These are phyloP conservation scores for cattle (Bos taurus) DNA, from an alignment of 2,113 vertebrate genomes.

Conservation along the genomic window DNA sequence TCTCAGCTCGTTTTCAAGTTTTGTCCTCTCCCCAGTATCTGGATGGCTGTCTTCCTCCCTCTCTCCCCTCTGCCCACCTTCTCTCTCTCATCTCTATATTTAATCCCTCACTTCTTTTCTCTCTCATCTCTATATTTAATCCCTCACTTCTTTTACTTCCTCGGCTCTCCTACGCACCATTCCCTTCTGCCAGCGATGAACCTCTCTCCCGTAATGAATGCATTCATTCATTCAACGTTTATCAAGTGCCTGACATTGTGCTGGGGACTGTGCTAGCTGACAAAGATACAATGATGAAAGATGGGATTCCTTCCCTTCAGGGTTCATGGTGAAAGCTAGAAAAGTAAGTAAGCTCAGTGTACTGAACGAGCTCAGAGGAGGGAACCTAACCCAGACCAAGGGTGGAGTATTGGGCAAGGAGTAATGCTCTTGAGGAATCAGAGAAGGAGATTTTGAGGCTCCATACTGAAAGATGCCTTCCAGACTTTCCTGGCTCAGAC, in stretches of 20 bases:
- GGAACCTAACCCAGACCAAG: background rate
- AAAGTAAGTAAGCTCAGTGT: background rate
- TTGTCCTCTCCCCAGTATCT: background rate
- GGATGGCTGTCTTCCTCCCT: background rate
- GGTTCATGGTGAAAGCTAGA: background rate
- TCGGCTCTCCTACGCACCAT: background rate
- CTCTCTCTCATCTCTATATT: background rate
- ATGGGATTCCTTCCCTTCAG: background rate
- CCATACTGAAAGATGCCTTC: background rate
- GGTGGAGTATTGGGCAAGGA: background rate
- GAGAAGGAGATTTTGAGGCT: background rate
- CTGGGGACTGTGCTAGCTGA: background rate
- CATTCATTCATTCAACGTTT: conserved; percentile 25
- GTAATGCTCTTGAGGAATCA: background rate
- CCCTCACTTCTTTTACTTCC: background rate
- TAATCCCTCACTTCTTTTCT: background rate
- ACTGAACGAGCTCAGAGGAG: background rate
- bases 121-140: background rate
- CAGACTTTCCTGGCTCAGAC: too few relatives aligned
- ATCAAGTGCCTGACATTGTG: background rate
- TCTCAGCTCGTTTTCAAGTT: background rate
- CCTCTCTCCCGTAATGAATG: background rate
- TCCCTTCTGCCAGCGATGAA: background rate
- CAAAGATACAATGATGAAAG: background rate
- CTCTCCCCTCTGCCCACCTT: background rate